Base-by-base conservation (phyloP, 2,797 vertebrate genomes). In the Hafferia zeledoni region DNA sequence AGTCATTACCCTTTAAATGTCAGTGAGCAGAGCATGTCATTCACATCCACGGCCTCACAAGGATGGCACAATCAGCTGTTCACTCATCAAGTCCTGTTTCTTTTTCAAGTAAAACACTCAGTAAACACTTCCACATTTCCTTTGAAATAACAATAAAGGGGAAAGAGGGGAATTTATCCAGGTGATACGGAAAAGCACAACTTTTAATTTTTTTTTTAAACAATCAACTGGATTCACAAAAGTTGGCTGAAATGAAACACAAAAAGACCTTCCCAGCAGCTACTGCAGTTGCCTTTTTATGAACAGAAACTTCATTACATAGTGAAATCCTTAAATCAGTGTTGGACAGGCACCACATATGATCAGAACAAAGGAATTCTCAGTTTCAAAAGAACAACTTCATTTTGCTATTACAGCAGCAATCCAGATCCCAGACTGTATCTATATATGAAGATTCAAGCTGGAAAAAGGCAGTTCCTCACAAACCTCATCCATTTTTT, bases 1-100 rank as follows among this genome's bases (percentile, higher is more conserved):
- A 95, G 70, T 90, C 90, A 79, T 85, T 78, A 87, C 65, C 39
- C 87, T 71, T 50, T 31, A 92, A 65, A 83, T 77, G 77, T 65
- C 89, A 94, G 69, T 16, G 39, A 94, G 80, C 77, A 85, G 61
- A 94, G 65, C 22, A 24, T 23, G 49, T 68, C 83, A 60, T 50
- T 90, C 90, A 71, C 39, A 76, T 43, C 72, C 70, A 78, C 20
- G 77, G 59, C 37, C 72, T 80, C 85, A 65, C 39, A 77, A 60
- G 37, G 67, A 64, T 23, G 37, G 83, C 57, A 87, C 31, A 24
- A 83, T 20, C 43, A 28, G 46, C 41, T 12, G 53, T 56, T 83
- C 69, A 47, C 46, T 65, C 75, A n/a, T 59, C 91, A 77, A 78
- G 41, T 46, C 53, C 84, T 61, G 30, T 64, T 89, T 71, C 80